These are phyloP conservation scores for Beroe ovata DNA, from an alignment of 37 sponge, comb jelly and placozoan species.

Conservation along the genomic window DNA sequence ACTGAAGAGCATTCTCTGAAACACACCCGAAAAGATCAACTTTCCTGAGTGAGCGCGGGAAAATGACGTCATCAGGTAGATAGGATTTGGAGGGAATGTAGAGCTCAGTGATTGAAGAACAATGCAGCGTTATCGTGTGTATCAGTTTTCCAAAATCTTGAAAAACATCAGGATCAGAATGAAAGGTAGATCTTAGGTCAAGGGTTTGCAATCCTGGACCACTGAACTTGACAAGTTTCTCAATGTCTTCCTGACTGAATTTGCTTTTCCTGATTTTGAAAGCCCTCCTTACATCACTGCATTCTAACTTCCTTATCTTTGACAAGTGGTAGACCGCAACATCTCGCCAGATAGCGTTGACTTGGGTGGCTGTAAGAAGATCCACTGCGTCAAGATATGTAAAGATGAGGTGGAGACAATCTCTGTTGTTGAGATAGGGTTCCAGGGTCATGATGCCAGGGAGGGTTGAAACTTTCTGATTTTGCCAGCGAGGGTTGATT, in stretches of 20 bases:
- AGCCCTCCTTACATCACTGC: not conserved
- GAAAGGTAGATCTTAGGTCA: no score
- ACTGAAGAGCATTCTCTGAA: not conserved
- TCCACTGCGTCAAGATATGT: not conserved
- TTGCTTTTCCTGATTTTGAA: not conserved
- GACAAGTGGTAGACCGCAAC: not conserved
- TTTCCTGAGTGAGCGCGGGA: not conserved
- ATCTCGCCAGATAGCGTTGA: not conserved
- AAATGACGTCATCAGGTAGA: not conserved
- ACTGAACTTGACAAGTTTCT: not conserved
- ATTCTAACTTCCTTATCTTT: not conserved
- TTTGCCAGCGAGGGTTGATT: no score
- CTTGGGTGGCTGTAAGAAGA: not conserved
- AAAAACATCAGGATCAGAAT: no score
- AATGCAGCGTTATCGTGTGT: not conserved
- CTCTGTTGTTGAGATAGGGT: not conserved
- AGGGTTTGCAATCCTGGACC: not conserved
- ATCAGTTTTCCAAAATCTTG: not conserved
- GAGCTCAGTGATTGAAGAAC: not conserved
- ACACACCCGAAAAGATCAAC: not conserved
- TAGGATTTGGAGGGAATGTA: not conserved
- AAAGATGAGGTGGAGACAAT: conserved; percentile 17
- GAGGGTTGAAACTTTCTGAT: no score
- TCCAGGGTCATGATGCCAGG: no score
- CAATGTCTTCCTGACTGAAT: not conserved